Percentiles rank a stretch among this genome's conserved stretches.
Conservation (phyloP, 2,888 invertebrate genomes). For the Pogonocherus hispidulus region DNA sequence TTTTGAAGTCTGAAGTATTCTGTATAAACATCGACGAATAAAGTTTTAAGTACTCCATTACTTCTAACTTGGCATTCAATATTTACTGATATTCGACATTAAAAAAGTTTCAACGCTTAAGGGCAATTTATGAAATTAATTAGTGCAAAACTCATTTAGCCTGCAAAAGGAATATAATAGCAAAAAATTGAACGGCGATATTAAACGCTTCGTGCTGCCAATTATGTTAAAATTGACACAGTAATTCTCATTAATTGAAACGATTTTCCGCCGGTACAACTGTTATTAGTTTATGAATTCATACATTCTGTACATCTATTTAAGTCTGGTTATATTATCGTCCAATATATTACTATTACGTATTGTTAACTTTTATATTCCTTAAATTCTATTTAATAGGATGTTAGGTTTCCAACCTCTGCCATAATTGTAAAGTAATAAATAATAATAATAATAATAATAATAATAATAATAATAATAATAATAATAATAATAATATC, state of each 20-base stretch:
- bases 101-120: conserved; percentile 36
- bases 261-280: neutral
- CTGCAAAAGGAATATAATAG: conserved; percentile 9
- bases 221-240: neutral
- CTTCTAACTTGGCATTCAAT: conserved; percentile 34
- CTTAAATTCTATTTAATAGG: too few relatives aligned
- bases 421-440: too few relatives aligned
- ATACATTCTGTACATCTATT: too few relatives aligned
- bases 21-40: conserved; percentile 31
- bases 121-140: conserved; percentile 38
- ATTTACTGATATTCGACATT: conserved; percentile 35
- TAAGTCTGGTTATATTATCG: too few relatives aligned
- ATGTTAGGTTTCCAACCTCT: too few relatives aligned
- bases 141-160: conserved; percentile 27
- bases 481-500: too few relatives aligned
- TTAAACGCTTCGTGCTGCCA: neutral
- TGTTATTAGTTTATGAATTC: neutral
- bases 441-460: too few relatives aligned
- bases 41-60: conserved; percentile 37
- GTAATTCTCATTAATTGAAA: neutral
- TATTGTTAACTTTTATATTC: too few relatives aligned
- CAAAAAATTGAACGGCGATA: neutral
- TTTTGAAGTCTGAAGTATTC: conserved; percentile 25
- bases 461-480: too few relatives aligned
- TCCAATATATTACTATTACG: too few relatives aligned